Base-by-base conservation (phyloP, 2,888 invertebrate species). In the Linnaemya vulpina region DNA sequence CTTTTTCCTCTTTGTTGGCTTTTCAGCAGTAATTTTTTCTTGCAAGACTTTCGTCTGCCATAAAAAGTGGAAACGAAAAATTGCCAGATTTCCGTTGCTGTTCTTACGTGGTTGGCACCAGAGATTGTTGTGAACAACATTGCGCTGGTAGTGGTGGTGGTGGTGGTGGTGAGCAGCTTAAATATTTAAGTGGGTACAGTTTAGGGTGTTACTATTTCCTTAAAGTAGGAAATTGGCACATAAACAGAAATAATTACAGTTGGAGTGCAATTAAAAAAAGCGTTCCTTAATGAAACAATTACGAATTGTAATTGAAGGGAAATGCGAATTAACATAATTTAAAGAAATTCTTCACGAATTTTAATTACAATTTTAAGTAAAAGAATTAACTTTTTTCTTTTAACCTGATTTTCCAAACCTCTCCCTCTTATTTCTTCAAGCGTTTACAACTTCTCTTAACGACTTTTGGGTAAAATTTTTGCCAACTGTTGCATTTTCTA, bases 21-120 rank as follows among this genome's bases (percentile, higher is more conserved):
- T 73, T 25, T 49, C 49, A 55, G 53, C 43, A 62, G 15, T 51
- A 25, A n/a, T 62, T 63, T 20, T 35, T 25, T 25, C 46, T 15
- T n/a, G 22, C 1, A 9, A 35, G 5, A 17, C n/a, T 38, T 25
- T 17, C 25, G 17, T 9, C 13, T 30, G 0, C 49, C 8, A n/a
- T 13, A 25, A 40, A 51, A 65, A 40, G 53, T 55, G 38, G 49
- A 20, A 38, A 67, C 38, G 38, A 73, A 78, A 78, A 83, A 78
- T 74, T 58, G 9, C 38, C 67, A 78, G 62, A 74, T 74, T 78
- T 53, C 60, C 62, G 53, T 68, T 73, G 68, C 53, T 35, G 20
- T 51, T 51, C 35, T 70, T 9, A 7, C 40, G 7, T 30, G 7
- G 11, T 9, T 68, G 3, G 15, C 15, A 40, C 25, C n/a, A 30